Evolutionary conservation across 1,140 invertebrate genomes (phyloP).

Genomic region (Nasonia vitripennis): DNA sequence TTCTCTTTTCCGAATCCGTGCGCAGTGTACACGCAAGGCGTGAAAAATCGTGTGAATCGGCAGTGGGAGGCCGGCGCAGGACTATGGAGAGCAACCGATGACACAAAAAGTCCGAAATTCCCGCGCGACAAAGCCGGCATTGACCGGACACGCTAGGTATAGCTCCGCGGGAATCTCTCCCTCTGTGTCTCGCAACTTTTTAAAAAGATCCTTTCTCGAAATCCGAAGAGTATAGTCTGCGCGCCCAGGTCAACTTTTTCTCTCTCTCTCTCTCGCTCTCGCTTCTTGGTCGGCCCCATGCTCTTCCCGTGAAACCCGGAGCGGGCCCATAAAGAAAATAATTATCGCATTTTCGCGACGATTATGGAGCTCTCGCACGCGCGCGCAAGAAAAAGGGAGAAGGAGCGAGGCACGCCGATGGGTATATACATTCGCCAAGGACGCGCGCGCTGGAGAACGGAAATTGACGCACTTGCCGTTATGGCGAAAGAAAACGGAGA

Average conservation of each 20-base stretch:
- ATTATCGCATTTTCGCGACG: constrained; percentile 38
- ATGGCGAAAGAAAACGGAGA: constrained; percentile 25
- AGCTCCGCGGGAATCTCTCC: constrained; percentile 7
- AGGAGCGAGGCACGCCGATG: background rate
- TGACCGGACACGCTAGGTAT: background rate
- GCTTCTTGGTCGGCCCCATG: background rate
- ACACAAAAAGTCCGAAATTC: constrained; percentile 25
- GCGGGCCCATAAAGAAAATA: constrained; percentile 30
- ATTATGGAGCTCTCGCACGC: constrained; percentile 1
- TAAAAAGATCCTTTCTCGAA: constrained; percentile 46
- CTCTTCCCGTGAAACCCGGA: background rate
- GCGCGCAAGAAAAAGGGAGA: background rate
- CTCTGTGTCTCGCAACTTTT: background rate
- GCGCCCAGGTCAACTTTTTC: constrained; percentile 31
- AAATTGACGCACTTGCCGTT: constrained; percentile 56
- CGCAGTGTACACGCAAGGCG: background rate
- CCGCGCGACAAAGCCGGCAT: constrained; percentile 20
- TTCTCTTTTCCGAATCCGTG: background rate
- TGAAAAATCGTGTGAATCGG: constrained; percentile 52
- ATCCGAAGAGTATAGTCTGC: background rate
- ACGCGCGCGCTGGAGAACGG: constrained; percentile 42
- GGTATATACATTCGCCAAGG: constrained; percentile 28
- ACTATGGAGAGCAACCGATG: background rate
- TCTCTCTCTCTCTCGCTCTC: background rate
- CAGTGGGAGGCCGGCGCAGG: background rate